Evolutionary conservation across 1,140 invertebrate genomes (phyloP), one percentile per base, ranked within the genome.

Genomic region (Rhyacophila brunnea): DNA sequence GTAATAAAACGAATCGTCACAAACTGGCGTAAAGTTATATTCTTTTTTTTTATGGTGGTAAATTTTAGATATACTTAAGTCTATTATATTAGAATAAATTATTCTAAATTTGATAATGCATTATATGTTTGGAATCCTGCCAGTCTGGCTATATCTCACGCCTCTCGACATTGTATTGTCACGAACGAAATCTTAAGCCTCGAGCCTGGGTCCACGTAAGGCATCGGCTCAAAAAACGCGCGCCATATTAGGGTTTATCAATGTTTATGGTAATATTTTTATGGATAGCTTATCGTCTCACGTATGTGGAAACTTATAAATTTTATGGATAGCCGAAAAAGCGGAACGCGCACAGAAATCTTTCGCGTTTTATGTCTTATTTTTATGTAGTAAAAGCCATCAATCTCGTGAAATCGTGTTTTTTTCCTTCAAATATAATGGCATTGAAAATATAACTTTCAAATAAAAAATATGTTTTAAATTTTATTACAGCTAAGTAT

Each of bases 211-310:
- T 28, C 23, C 44, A n/a, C 15, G 52, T 46, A 19, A 19, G 20
- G 6, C 10, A 7, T 5, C 11, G 9, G 17, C 20, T 46, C 44
- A 46, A 46, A 46, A 46, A 19, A 46, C 19, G n/a, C 6, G 6
- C 14, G 5, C n/a, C 48, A 9, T 43, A 52, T 52, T 59, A 42
- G 49, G 44, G 14, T 53, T 59, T 59, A 59, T 59, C 57, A 59
- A 59, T 52, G 49, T 59, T 59, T 59, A 59, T 53, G 57, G 34
- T 59, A 59, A 52, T 52, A 45, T 59, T 59, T 59, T 53, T 59
- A 32, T 44, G 50, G 57, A 59, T 59, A 52, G 28, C 40, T 57
- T 40, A 57, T 48, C 46, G 32, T 15, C 15, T 15, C 10, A 28
- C 23, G 23, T 28, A 28, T 28, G 23, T 28, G 23, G 18, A 23